Conservation (phyloP, 2,113 vertebrate genomes). For the Ammodytes marinus region DNA sequence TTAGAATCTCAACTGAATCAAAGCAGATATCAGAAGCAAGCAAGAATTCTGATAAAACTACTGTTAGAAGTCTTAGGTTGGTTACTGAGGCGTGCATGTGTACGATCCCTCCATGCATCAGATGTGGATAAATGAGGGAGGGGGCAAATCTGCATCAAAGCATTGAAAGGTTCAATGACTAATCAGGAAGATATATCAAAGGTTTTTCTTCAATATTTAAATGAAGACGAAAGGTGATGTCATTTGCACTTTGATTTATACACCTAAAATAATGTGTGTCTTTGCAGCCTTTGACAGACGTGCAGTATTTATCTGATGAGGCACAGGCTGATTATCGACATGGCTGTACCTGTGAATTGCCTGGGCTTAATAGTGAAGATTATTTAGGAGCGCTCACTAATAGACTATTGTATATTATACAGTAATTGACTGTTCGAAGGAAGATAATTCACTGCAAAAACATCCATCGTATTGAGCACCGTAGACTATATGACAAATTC, state of each 20-base stretch:
- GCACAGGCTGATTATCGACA: slow-evolving; percentile 54
- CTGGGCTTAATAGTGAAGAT: slow-evolving; percentile 52
- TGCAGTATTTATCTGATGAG: slow-evolving; percentile 60
- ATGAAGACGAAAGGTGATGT: slow-evolving; percentile 41
- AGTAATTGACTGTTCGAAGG: slow-evolving; percentile 36
- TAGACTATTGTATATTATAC: slow-evolving; percentile 38
- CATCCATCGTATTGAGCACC: slow-evolving; percentile 30
- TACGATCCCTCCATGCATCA: slow-evolving; percentile 46
- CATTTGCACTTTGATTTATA: slow-evolving; percentile 57
- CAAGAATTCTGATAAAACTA: slow-evolving; percentile 18
- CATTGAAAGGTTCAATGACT: slow-evolving; percentile 50
- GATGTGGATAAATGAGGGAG: slow-evolving; percentile 52
- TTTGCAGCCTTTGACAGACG: slow-evolving; percentile 58
- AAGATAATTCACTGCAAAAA: slow-evolving; percentile 35
- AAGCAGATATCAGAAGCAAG: slow-evolving; percentile 24
- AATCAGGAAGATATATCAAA: slow-evolving; percentile 32
- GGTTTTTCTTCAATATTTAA: slow-evolving; percentile 31
- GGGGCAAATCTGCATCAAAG: slow-evolving; percentile 61
- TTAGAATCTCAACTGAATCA: slow-evolving; percentile 20
- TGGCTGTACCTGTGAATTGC: slow-evolving; percentile 64
- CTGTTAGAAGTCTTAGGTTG: slow-evolving; percentile 41
- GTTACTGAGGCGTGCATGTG: slow-evolving; percentile 28
- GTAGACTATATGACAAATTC: slow-evolving; percentile 46
- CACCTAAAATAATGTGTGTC: slow-evolving; percentile 46
- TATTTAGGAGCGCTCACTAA: slow-evolving; percentile 58